Conservation (phyloP, 2,797 vertebrate genomes). For the Rhodeus uyekii region DNA sequence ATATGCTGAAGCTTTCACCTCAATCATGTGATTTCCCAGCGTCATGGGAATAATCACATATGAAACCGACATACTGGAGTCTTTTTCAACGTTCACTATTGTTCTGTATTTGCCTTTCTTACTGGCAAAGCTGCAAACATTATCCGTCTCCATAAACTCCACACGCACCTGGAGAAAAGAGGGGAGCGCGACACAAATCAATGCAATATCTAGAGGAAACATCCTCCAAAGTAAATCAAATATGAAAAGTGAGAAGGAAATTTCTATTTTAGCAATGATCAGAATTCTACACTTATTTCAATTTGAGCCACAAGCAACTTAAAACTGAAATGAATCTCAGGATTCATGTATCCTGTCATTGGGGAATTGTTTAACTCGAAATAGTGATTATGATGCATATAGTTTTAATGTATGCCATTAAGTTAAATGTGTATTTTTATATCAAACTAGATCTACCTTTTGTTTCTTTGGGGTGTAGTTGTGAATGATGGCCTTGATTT, state of each 20-base stretch:
- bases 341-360: neutral
- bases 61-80: constrained; percentile 65
- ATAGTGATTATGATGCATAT: neutral
- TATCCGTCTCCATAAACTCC: constrained; percentile 71
- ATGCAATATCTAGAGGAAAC: neutral
- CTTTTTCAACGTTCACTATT: constrained; percentile 21
- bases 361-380: neutral
- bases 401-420: neutral
- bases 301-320: neutral
- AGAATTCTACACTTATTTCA: neutral
- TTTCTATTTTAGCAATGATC: neutral
- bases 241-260: neutral
- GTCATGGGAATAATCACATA: constrained; percentile 77
- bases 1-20: constrained; percentile 73
- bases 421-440: neutral
- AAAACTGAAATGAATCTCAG: neutral
- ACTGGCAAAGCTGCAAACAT: constrained; percentile 77
- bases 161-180: constrained; percentile 70
- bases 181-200: neutral
- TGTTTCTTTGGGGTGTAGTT: constrained; percentile 72
- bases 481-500: constrained; percentile 87
- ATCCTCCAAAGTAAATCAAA: neutral
- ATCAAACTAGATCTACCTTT: constrained; percentile 1
- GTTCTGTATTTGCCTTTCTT: constrained; percentile 66
- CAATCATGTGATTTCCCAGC: constrained; percentile 66